phyloP scores from a whole-genome alignment of 2,113 vertebrate genomes.

The Formicarius rufipectus region DNA sequence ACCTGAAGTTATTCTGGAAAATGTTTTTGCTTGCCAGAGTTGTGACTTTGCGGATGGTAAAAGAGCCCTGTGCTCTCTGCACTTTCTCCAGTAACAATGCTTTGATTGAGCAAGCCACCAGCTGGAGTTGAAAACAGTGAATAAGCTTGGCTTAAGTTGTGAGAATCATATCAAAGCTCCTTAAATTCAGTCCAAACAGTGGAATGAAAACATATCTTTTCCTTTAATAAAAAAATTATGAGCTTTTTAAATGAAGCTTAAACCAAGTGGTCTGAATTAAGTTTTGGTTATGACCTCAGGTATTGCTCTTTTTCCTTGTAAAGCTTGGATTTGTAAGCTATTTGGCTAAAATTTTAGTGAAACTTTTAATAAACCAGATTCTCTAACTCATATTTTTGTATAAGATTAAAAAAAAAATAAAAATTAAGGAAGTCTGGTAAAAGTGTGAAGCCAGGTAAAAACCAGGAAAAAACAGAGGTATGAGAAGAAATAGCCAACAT shows the following conservation, averaged over 20 bases:
- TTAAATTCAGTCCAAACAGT: conserved; percentile 61
- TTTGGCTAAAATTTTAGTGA: conserved; percentile 56
- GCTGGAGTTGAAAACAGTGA: conserved; percentile 45
- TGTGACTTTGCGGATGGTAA: conserved; percentile 39
- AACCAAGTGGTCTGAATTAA: conserved; percentile 71
- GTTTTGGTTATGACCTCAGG: conserved; percentile 52
- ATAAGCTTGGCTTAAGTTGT: conserved; percentile 60
- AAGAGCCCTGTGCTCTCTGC: conserved; percentile 14
- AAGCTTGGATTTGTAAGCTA: conserved; percentile 39
- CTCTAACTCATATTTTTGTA: conserved; percentile 7
- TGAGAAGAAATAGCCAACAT: background rate
- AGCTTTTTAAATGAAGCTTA: conserved; percentile 59
- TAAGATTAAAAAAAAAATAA: background rate
- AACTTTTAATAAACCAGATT: conserved; percentile 43
- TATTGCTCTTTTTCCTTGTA: conserved; percentile 50
- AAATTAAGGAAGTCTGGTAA: background rate
- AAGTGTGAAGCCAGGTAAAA: background rate
- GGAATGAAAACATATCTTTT: conserved; percentile 47
- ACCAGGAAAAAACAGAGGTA: background rate
- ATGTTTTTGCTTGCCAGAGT: background rate
- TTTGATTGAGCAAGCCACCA: conserved; percentile 53
- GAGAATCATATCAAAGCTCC: conserved; percentile 56
- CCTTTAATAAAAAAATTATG: conserved; percentile 65
- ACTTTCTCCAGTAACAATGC: conserved; percentile 63
- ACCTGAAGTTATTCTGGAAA: conserved; percentile 27